Conservation (phyloP, 2,888 invertebrate genomes). For the Hedya salicella region DNA sequence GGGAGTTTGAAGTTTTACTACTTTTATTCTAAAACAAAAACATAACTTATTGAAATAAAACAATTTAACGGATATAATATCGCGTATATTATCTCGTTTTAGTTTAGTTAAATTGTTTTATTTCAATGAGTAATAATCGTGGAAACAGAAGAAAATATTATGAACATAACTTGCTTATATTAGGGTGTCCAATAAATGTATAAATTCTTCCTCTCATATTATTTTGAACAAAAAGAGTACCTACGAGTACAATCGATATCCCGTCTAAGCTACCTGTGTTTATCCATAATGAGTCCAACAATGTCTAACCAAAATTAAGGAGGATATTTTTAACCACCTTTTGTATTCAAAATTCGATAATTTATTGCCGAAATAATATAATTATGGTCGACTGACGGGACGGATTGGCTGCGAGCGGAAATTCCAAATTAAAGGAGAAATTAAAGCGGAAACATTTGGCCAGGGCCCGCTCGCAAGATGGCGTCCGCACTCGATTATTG, state of each 20-base stretch:
- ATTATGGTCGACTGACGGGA: constrained; percentile 82
- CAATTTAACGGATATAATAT: too few relatives aligned
- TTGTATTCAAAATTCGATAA: constrained; percentile 84
- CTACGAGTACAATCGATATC: constrained; percentile 9
- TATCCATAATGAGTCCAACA: constrained; percentile 46
- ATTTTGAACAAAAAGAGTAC: background rate
- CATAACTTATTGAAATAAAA: too few relatives aligned
- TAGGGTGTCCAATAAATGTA: too few relatives aligned
- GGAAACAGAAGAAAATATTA: too few relatives aligned
- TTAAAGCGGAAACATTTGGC: constrained; percentile 85
- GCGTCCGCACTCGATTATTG: constrained; percentile 75
- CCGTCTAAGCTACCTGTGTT: constrained; percentile 41
- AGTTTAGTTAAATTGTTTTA: too few relatives aligned
- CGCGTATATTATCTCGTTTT: too few relatives aligned
- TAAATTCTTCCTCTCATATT: background rate
- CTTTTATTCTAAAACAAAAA: too few relatives aligned
- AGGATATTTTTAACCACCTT: constrained; percentile 75
- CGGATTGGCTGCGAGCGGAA: constrained; percentile 83
- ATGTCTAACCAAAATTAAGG: constrained; percentile 74
- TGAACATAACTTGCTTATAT: too few relatives aligned
- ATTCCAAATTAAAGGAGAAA: constrained; percentile 84
- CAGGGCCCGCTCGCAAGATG: constrained; percentile 83
- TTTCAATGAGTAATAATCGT: too few relatives aligned
- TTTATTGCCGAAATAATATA: constrained; percentile 85
- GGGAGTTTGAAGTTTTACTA: too few relatives aligned